phyloP scores from a whole-genome alignment of 1,140 invertebrate species.

The Drusus annulatus region DNA sequence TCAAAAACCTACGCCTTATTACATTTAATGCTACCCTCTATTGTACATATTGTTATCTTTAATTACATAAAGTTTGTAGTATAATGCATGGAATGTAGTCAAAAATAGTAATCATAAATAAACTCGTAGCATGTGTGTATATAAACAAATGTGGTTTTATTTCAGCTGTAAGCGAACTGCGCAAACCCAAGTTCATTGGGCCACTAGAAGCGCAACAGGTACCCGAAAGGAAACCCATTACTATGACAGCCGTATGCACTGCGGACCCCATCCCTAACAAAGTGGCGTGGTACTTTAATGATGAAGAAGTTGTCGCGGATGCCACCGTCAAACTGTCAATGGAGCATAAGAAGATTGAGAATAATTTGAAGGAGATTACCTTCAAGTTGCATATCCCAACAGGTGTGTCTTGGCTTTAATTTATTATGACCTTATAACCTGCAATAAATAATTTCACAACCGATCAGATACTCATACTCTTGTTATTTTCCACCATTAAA shows the following conservation, averaged over 20 bases:
- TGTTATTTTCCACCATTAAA: conserved; percentile 56
- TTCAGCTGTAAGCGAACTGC: conserved; percentile 80
- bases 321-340: conserved; percentile 69
- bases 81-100: conserved; percentile 19
- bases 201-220: conserved; percentile 79
- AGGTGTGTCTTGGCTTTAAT: conserved; percentile 62
- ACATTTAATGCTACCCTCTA: conserved; percentile 28
- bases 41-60: conserved; percentile 32
- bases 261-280: conserved; percentile 81
- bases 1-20: conserved; percentile 26
- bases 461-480: not conserved
- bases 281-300: conserved; percentile 73
- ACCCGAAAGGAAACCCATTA: conserved; percentile 79
- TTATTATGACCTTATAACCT: conserved; percentile 21
- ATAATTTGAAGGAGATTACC: conserved; percentile 83
- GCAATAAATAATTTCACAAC: conserved; percentile 13
- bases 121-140: too few relatives aligned
- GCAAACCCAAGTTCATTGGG: conserved; percentile 82
- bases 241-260: conserved; percentile 83
- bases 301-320: conserved; percentile 66
- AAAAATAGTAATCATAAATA: too few relatives aligned
- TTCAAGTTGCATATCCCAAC: conserved; percentile 79
- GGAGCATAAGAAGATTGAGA: conserved; percentile 77
- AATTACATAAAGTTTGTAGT: not conserved
- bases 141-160: not conserved